Evolutionary conservation across 2,113 vertebrate species (phyloP).

Genomic region (Aramus guarauna): DNA sequence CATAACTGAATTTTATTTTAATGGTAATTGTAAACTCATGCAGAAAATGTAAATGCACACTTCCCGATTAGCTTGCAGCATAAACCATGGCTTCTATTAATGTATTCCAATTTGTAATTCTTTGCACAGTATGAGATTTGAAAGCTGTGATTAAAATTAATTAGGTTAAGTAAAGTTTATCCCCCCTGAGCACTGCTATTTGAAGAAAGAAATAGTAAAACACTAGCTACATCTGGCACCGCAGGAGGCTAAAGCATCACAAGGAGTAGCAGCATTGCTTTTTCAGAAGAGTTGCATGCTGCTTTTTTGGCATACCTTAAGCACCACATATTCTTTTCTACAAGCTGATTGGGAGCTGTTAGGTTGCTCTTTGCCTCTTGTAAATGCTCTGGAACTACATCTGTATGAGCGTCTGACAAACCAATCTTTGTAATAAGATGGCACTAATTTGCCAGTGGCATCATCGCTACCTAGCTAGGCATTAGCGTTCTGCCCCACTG

Average conservation of each 20-base stretch:
- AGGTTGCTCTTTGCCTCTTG: constrained; percentile 39
- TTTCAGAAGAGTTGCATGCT: constrained; percentile 40
- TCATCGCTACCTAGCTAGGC: neutral
- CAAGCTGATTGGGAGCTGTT: constrained; percentile 64
- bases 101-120: constrained; percentile 84
- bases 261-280: constrained; percentile 20
- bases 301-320: constrained; percentile 63
- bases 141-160: constrained; percentile 89
- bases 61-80: constrained; percentile 78
- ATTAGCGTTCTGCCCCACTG: neutral
- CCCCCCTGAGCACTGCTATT: constrained; percentile 79
- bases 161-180: constrained; percentile 89
- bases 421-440: neutral
- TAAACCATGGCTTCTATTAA: constrained; percentile 80
- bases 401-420: neutral
- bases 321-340: constrained; percentile 34
- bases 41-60: constrained; percentile 81
- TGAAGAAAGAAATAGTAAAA: constrained; percentile 78
- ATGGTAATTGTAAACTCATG: constrained; percentile 79
- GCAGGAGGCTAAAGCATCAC: constrained; percentile 67
- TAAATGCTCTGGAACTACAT: constrained; percentile 53
- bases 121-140: constrained; percentile 84
- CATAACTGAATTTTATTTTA: constrained; percentile 77
- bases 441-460: neutral
- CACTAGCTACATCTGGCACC: constrained; percentile 72